Evolutionary conservation across 2,113 vertebrate genomes (phyloP).

Genomic region (Gopherus flavomarginatus): DNA sequence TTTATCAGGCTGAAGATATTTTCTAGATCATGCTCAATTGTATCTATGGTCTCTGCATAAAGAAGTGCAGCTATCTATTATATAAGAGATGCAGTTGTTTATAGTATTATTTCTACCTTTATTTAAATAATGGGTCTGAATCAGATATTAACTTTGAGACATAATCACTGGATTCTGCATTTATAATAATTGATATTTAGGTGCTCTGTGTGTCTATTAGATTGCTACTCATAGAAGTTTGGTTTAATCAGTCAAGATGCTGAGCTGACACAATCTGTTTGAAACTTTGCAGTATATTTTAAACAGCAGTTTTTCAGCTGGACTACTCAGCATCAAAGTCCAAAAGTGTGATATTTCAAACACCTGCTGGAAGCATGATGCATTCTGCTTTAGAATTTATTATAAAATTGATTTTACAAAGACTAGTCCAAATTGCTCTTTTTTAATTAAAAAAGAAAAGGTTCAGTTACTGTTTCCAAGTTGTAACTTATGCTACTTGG

Average conservation of each 20-base stretch:
- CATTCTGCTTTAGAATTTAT: neutral
- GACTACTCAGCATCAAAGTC: neutral
- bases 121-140: conserved; percentile 17
- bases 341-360: neutral
- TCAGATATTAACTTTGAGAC: neutral
- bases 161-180: neutral
- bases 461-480: neutral
- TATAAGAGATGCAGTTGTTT: conserved; percentile 7
- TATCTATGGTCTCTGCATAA: neutral
- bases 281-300: neutral
- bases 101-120: neutral
- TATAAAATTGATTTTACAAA: neutral
- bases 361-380: neutral
- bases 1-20: neutral
- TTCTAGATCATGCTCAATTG: conserved; percentile 35
- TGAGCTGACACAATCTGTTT: neutral
- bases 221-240: neutral
- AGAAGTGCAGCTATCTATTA: conserved; percentile 1
- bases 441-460: neutral
- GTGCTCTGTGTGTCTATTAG: neutral
- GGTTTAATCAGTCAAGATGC: neutral
- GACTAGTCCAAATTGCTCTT: neutral
- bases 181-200: neutral
- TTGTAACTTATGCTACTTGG: neutral
- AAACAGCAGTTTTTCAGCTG: neutral